Conservation (phyloP, 2,888 invertebrate genomes). For the Andricus curvator region DNA sequence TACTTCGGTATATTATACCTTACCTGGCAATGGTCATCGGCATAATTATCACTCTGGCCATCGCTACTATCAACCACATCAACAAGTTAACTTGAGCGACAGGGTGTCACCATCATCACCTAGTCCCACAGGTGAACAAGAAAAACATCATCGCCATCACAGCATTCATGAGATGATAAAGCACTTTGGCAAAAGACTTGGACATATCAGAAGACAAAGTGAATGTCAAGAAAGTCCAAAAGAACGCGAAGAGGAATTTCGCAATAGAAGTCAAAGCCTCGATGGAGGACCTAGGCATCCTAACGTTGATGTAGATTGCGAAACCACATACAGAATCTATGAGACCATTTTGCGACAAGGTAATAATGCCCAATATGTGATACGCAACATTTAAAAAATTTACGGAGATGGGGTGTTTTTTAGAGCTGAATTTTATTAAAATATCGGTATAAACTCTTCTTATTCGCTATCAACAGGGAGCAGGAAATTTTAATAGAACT, state of each 20-base stretch:
- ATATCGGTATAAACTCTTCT: neutral
- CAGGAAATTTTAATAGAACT: constrained; percentile 3
- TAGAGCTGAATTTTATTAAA: neutral
- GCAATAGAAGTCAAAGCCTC: constrained; percentile 88
- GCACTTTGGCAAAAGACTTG: constrained; percentile 87
- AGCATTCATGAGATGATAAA: constrained; percentile 89
- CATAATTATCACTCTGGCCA: constrained; percentile 70
- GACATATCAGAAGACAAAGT: constrained; percentile 84
- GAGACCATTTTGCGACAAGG: constrained; percentile 89
- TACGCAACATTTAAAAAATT: constrained; percentile 7
- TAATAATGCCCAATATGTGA: constrained; percentile 69
- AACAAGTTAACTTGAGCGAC: constrained; percentile 56
- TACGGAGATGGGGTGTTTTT: constrained; percentile 14
- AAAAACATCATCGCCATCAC: constrained; percentile 81
- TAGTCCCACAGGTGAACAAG: constrained; percentile 68
- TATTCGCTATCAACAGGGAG: neutral
- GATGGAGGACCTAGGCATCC: constrained; percentile 81
- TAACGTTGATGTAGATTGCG: constrained; percentile 86
- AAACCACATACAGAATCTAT: constrained; percentile 89
- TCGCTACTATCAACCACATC: constrained; percentile 63
- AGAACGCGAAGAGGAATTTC: constrained; percentile 83
- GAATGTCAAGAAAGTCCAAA: constrained; percentile 81
- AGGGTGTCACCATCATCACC: constrained; percentile 65
- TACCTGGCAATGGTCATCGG: constrained; percentile 60
- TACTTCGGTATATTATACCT: constrained; percentile 70